Evolutionary conservation across 1,140 invertebrate species (phyloP).

Genomic region (Meloidogyne hapla): DNA sequence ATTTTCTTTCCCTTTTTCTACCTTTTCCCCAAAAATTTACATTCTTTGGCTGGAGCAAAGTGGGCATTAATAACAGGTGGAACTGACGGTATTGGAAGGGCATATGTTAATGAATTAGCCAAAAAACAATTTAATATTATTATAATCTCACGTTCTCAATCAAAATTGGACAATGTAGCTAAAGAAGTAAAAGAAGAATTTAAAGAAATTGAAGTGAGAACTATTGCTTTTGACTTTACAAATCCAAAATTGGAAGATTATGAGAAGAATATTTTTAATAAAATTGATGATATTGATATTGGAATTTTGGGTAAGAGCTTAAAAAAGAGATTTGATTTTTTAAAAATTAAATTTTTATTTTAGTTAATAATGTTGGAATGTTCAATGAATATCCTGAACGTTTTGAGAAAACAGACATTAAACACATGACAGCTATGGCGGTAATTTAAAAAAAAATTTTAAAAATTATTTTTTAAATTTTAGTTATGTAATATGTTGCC

Average conservation of each 20-base stretch:
- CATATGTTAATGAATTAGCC: constrained; percentile 57
- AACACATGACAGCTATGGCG: constrained; percentile 32
- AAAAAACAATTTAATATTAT: constrained; percentile 53
- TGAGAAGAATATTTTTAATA: constrained; percentile 20
- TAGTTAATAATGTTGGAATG: constrained; percentile 52
- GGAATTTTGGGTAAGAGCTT: constrained; percentile 41
- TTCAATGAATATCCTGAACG: constrained; percentile 44
- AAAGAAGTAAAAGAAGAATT: constrained; percentile 43
- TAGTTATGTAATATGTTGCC: constrained; percentile 47
- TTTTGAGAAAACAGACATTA: constrained; percentile 24
- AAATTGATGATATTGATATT: constrained; percentile 37
- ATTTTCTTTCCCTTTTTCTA: neutral
- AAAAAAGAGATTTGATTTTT: neutral
- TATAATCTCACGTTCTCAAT: constrained; percentile 50
- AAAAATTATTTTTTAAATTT: neutral
- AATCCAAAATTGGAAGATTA: constrained; percentile 44
- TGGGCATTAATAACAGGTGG: constrained; percentile 11
- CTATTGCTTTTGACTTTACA: constrained; percentile 54
- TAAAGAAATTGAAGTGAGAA: constrained; percentile 40
- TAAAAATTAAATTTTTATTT: constrained; percentile 6
- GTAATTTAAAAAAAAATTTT: constrained; percentile 12
- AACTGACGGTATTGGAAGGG: constrained; percentile 61
- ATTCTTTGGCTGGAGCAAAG: neutral
- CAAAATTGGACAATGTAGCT: constrained; percentile 50
- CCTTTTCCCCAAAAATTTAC: neutral